Evolutionary conservation across 2,888 invertebrate genomes (phyloP).

Genomic region (Chalcis sispes): DNA sequence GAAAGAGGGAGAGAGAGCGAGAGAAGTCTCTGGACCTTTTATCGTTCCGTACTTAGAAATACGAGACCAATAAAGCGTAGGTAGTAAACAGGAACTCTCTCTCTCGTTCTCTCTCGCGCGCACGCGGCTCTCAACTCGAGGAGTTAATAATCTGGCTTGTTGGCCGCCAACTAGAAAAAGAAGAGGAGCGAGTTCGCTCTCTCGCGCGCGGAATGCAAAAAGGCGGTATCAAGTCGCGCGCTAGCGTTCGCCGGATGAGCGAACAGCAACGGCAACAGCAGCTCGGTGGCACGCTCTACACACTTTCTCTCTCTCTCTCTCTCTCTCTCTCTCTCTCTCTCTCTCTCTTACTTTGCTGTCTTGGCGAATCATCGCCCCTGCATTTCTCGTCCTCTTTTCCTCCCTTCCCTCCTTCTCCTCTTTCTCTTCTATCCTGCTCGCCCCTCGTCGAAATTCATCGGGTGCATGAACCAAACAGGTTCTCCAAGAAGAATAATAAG

Average conservation of each 20-base stretch:
- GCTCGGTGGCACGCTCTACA: constrained; percentile 29
- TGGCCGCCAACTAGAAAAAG: constrained; percentile 42
- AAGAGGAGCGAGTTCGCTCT: constrained; percentile 50
- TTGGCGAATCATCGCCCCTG: constrained; percentile 42
- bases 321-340: too few relatives aligned
- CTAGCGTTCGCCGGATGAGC: constrained; percentile 3
- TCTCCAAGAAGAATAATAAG: constrained; percentile 1
- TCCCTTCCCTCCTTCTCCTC: neutral
- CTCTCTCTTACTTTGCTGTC: constrained; percentile 30
- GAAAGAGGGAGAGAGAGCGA: too few relatives aligned
- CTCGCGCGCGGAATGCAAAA: constrained; percentile 66
- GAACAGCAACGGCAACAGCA: constrained; percentile 2
- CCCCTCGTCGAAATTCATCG: constrained; percentile 46
- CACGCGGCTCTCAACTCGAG: constrained; percentile 1
- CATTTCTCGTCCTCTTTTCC: neutral
- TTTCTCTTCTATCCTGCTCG: neutral
- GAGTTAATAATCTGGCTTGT: constrained; percentile 62
- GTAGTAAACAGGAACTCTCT: constrained; percentile 54
- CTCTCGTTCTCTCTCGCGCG: constrained; percentile 19
- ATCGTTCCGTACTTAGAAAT: constrained; percentile 53
- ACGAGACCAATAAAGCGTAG: constrained; percentile 56
- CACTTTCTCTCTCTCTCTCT: too few relatives aligned
- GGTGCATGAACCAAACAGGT: constrained; percentile 47
- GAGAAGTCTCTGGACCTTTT: constrained; percentile 28
- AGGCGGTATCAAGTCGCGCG: constrained; percentile 54